These are phyloP conservation scores for Trachelus stipa DNA, from an alignment of 2,888 invertebrate genomes.

Conservation along the genomic window DNA sequence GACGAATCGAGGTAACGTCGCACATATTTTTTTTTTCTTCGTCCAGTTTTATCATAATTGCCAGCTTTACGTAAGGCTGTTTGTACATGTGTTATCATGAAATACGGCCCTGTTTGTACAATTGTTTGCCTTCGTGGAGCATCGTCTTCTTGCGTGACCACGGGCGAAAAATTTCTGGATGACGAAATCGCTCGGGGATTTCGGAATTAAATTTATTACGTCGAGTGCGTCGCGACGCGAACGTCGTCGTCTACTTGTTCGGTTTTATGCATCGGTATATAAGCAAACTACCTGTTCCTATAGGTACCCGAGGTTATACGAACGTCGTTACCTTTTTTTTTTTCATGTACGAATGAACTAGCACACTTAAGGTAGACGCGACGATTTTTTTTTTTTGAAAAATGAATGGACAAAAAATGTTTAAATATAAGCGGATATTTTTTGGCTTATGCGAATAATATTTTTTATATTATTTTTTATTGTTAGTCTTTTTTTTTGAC, in stretches of 20 bases:
- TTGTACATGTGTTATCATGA: constrained; percentile 65
- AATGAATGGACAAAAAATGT: not conserved
- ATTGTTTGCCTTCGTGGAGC: constrained; percentile 58
- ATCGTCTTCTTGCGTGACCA: constrained; percentile 54
- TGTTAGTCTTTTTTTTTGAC: not conserved
- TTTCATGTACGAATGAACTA: not conserved
- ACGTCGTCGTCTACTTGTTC: constrained; percentile 13
- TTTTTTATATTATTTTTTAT: not conserved
- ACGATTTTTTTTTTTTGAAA: not conserved
- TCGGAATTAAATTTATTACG: constrained; percentile 38
- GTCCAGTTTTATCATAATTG: constrained; percentile 63
- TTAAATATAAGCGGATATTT: too few species aligned
- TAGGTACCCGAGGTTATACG: not conserved
- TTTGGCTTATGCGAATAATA: not conserved
- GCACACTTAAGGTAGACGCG: not conserved
- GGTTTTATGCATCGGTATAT: constrained; percentile 13
- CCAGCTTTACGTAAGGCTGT: constrained; percentile 65
- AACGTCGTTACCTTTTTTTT: not conserved
- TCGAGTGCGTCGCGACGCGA: constrained; percentile 19
- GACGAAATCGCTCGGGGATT: constrained; percentile 34
- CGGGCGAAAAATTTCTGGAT: constrained; percentile 49
- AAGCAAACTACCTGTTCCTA: not conserved
- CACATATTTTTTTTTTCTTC: constrained; percentile 39
- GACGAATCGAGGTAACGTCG: constrained; percentile 32
- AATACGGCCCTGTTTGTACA: constrained; percentile 64